Evolutionary conservation across 2,113 vertebrate species (phyloP), one percentile per base, ranked within the genome.

Genomic region (Periophthalmus modestus): DNA sequence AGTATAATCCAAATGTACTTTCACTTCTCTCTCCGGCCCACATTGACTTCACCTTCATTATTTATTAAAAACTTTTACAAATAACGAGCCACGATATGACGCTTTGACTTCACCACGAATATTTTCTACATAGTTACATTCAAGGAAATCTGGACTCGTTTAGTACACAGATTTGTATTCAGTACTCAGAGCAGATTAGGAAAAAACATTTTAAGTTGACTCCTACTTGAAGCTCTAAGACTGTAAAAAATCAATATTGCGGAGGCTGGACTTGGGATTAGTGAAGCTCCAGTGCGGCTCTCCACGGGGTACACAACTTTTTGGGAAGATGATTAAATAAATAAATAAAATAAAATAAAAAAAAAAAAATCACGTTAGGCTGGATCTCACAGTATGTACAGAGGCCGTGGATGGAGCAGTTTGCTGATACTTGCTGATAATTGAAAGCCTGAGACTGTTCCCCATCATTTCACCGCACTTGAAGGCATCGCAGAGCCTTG

Each of bases 241-340:
- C 72, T 63, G 36, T 24, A 13, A 74, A 43, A 76, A 79, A 86
- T 86, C 82, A 79, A 85, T 84, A 78, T 70, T 71, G 61, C 39
- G 24, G 13, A 68, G 63, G 66, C 74, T 66, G 80, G 74, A 82
- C 68, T 72, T 13, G 39, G 73, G 81, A 85, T 85, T 88, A 83
- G 72, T 77, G 34, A 74, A 71, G 73, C 71, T 77, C 81, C 75
- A 75, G 65, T 72, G 76, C 78, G 69, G 62, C 69, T 28, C 68
- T 71, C 74, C 55, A 78, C 61, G 50, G 78, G 66, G 63, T 69
- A 71, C 76, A 78, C 69, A 58, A 58, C 73, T 78, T 82, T 73
- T 83, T 73, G 57, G 84, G 73, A 80, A 39, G 81, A 78, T 81
- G 75, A 33, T 36, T 59, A 82, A 85, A 79, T 39, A 39, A 39